A percentile compares a stretch with the other conserved stretches of the same genome.
These are phyloP conservation scores for Drosophila engyochracea DNA, from an alignment of 2,888 invertebrate species.

Conservation along the genomic window DNA sequence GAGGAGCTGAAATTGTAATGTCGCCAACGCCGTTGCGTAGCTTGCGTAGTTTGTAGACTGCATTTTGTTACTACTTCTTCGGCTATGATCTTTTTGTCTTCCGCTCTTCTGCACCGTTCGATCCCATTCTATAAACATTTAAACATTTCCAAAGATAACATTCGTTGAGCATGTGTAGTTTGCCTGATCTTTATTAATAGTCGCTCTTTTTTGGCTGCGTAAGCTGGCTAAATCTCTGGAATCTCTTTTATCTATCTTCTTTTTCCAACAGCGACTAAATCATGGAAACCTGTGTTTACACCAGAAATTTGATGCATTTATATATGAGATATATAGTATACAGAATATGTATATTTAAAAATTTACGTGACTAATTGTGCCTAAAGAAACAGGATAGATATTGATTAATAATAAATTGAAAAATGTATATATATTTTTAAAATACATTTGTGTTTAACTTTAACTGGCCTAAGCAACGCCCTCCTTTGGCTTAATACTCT, in stretches of 20 bases:
- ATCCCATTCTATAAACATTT: conserved; percentile 12
- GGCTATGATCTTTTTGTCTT: conserved; percentile 32
- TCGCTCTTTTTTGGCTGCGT: conserved; percentile 12
- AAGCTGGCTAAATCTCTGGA: conserved; percentile 37
- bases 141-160: conserved; percentile 24
- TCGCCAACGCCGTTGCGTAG: conserved; percentile 24
- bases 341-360: conserved; percentile 52
- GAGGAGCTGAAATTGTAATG: conserved; percentile 88
- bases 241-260: conserved; percentile 62
- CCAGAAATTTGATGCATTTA: conserved; percentile 74
- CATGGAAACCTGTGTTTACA: conserved; percentile 31
- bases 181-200: conserved; percentile 32
- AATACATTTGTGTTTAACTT: conserved; percentile 10
- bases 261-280: conserved; percentile 72
- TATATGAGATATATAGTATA: conserved; percentile 57
- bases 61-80: conserved; percentile 36
- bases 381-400: conserved; percentile 57
- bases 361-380: conserved; percentile 64
- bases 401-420: conserved; percentile 67
- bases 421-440: conserved; percentile 35
- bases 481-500: conserved; percentile 86
- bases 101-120: conserved; percentile 28
- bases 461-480: background rate
- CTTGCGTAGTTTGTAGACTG: conserved; percentile 33
- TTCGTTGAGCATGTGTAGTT: conserved; percentile 46